Evolutionary conservation across 2,888 invertebrate genomes (phyloP), one percentile per base, ranked within the genome.

Genomic region (Papilio protenor): DNA sequence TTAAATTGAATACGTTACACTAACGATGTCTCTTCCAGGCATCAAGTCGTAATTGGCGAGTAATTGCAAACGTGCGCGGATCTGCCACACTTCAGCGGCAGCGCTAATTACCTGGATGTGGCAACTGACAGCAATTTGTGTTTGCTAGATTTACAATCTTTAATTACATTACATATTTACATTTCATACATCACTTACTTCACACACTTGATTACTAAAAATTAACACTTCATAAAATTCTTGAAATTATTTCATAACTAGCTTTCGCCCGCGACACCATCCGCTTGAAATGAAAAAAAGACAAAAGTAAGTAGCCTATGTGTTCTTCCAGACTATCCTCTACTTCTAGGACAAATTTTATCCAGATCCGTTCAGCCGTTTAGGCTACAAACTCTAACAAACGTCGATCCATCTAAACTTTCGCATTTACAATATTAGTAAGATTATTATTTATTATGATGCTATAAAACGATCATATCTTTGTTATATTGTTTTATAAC

Each of bases 61-160:
- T 75, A 75, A 75, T 69, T 69, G 69, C 66, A 12, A 69, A 52
- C 21, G 61, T 49, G 40, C 23, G 61, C 69, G 69, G 75, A 69
- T 45, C 55, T 69, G 55, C 55, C 27, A 23, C 55, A 40, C 40
- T 57, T 75, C 75, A 69, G n/a, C 55, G 66, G 47, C 52, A 52
- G 1, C 49, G 21, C 55, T 75, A 69, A 75, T 75, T 69, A 66
- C 55, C 23, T 33, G 55, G 57, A 75, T 75, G 57, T 75, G 16
- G 21, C 55, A 52, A 55, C 40, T 52, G n/a, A 55, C 16, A 69
- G 55, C 45, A 69, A 69, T 57, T 75, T 64, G 66, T 66, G 52
- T 61, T 59, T 23, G 27, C 33, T 45, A n/a, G 11, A 73, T 33
- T 23, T 40, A 21, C 18, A 55, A 57, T 21, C 45, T 12, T 21